Base-by-base conservation (phyloP, 2,797 vertebrate genomes). In the Danio choprae region DNA sequence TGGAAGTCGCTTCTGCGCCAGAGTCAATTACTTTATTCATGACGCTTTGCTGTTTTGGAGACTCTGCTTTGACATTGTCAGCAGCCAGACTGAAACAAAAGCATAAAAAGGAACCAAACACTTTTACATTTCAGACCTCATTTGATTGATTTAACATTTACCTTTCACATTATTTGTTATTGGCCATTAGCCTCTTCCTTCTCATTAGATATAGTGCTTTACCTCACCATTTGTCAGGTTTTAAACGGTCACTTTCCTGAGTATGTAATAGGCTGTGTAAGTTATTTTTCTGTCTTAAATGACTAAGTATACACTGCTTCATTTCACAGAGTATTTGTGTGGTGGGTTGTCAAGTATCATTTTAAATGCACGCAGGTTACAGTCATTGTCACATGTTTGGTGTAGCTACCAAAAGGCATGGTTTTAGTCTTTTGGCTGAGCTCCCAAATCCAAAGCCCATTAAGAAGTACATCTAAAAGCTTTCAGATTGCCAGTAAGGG, bases 1-100 rank as follows among this genome's bases (percentile, higher is more conserved):
- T 77, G 78, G 74, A 73, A 74, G 63, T 85, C 48, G 41, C 62
- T 62, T 74, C 76, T 59, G 38, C 73, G 43, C 60, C 65, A 80
- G 74, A 84, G 84, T 85, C 87, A 77, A 84, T 85, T 80, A 77
- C 82, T 81, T 84, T 81, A 78, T 77, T 81, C 81, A 84, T 82
- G 76, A 70, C 9, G 75, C 74, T 72, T 82, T 58, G 58, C 80
- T 38, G 74, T 74, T 85, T 84, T 79, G 9, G 80, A 87, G 71
- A 74, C 69, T 83, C 65, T 46, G 68, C 76, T 80, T 68, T 75
- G 78, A 84, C 78, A 63, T 29, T 62, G 68, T 79, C 59, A 78
- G 77, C 78, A 81, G 75, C 41, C 76, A 84, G 44, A 74, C 22
- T 63, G 75, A 82, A 84, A 84, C 68, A 84, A 82, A 83, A 85